A percentile compares a stretch with the other conserved stretches of the same genome.
Conservation (phyloP, 2,797 vertebrate species). For the Pteronotus mesoamericanus region DNA sequence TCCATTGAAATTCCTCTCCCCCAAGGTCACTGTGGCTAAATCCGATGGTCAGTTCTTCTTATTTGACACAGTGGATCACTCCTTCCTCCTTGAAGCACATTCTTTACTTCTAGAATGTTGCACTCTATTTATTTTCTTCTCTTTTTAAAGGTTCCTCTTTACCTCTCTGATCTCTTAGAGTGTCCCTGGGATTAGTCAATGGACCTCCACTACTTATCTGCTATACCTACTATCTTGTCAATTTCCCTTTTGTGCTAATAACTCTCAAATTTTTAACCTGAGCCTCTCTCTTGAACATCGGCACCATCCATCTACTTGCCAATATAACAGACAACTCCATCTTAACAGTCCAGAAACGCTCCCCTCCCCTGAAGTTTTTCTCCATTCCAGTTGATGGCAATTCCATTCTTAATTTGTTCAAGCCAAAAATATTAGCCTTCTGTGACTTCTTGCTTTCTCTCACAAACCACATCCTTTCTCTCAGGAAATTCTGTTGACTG, state of each 20-base stretch:
- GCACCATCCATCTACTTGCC: not conserved
- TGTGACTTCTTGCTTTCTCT: slow-evolving; percentile 3
- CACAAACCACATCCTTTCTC: slow-evolving; percentile 32
- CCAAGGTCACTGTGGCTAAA: not conserved
- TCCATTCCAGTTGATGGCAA: not conserved
- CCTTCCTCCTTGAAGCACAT: not conserved
- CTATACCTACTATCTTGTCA: not conserved
- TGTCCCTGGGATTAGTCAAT: not conserved
- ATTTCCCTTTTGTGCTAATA: not conserved
- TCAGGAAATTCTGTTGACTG: not conserved
- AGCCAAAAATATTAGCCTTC: not conserved
- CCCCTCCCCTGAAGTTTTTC: not conserved
- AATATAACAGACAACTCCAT: not conserved
- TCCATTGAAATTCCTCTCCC: not conserved
- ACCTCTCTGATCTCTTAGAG: not conserved
- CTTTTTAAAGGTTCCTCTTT: not conserved
- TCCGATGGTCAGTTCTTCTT: not conserved
- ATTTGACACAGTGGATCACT: not conserved
- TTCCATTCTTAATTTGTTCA: not conserved
- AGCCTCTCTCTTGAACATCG: not conserved
- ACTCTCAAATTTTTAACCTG: not conserved
- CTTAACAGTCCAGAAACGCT: not conserved
- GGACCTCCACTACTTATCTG: not conserved
- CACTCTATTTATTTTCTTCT: not conserved
- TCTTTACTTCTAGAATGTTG: not conserved